Base-by-base conservation (phyloP, 2,113 vertebrate species). In the Oryctolagus cuniculus region DNA sequence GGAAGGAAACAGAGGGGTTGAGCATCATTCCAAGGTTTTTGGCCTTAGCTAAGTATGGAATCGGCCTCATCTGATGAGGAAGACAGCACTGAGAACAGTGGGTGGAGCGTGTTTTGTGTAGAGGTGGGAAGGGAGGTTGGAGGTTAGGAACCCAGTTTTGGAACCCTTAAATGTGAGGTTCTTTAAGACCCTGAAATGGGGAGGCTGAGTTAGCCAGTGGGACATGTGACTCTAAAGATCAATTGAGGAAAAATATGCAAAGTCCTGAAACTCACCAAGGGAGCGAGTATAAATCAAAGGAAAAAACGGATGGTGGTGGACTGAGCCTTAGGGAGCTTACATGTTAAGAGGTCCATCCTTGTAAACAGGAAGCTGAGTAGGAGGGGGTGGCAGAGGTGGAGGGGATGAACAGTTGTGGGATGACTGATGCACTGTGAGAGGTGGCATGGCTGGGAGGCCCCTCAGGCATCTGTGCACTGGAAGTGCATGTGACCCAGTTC, bases 181-280 rank as follows among this genome's bases (percentile, higher is more conserved):
- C 29, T 90, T 74, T 79, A 77, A 63, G 75, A 77, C 25, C 36
- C 16, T 90, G 36, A 91, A 85, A 86, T 81, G 74, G 8, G n/a
- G 10, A 87, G 12, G 6, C 10, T 79, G n/a, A 72, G 15, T 34
- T 44, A 64, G 19, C 15, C 64, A 94, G 19, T 34, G 82, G 27
- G 44, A 34, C 66, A 36, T 70, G 51, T 49, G 69, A 87, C 29
- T 72, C 44, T 81, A 66, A 70, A 64, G 15, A 90, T 93, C n/a
- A 86, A 16, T 10, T 82, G 31, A 87, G 53, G 73, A 36, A 64
- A 87, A 19, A 7, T 67, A 63, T 87, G 61, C 58, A 8, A 94
- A 90, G 81, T 58, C 21, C 44, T 82, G 27, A 91, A 78, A 91
- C 69, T 80, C 36, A 72, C 55, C 55, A 83, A 72, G 6, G 16